Base-by-base conservation (phyloP, 2,888 invertebrate species). In the Caenorhabditis parvicauda region DNA sequence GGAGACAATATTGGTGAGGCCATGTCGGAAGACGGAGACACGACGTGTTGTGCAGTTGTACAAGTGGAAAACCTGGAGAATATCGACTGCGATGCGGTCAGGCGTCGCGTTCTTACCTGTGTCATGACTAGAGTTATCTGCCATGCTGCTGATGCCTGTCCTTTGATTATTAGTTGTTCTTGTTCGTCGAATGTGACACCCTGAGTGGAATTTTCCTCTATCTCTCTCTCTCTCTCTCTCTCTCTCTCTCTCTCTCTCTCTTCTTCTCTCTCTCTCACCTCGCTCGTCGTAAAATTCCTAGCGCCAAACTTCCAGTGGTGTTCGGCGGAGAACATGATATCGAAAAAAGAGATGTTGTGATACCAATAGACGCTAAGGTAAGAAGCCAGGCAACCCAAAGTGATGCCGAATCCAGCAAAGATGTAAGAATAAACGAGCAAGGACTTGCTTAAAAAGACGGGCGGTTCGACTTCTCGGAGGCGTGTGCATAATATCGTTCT, bases 1-100 rank as follows among this genome's bases (percentile, higher is more conserved):
- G 46, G 72, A 67, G 25, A 79, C 75, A 50, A 79, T 62, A 53
- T 80, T 79, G 25, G 75, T 72, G 27, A 80, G 60, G 27, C 79
- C 79, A 47, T 79, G 79, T 7, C 71, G 69, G 62, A 79, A 76
- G 32, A 79, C 74, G n/a, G 79, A 80, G 14, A 79, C 74, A 19
- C 79, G 68, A 7, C 79, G 63, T 5, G 79, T 79, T 14, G 79
- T 78, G 59, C 79, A 79, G 61, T 80, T 77, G 67, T 70, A 80
- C 21, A 79, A 57, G 56, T 79, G 79, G 62, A 79, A 79, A 17
- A 79, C 76, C 72, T 73, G 28, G 38, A 55, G 52, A 25, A n/a
- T 22, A n/a, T 43, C 25, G 22, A 19, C 17, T n/a, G n/a, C 14
- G 21, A 47, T 47, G 47, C 25, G 3, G 14, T 28, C 3, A 28